A percentile compares a stretch with the other conserved stretches of the same genome.
Conservation (phyloP, 2,113 vertebrate genomes). For the Datnioides undecimradiatus region DNA sequence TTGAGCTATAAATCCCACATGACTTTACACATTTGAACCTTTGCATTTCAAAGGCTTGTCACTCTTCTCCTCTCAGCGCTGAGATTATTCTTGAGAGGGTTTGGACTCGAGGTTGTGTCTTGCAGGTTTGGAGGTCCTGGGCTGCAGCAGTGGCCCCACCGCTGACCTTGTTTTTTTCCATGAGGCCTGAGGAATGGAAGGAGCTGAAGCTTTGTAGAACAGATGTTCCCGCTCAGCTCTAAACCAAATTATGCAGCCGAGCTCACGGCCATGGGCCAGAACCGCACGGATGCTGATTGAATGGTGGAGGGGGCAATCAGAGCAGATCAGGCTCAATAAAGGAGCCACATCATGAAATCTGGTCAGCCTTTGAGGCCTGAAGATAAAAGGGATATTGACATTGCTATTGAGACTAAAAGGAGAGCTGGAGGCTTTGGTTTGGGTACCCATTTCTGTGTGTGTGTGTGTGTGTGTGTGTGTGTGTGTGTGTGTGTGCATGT, state of each 20-base stretch:
- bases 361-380: constrained; percentile 70
- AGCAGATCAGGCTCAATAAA: constrained; percentile 76
- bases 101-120: constrained; percentile 1
- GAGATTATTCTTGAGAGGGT: constrained; percentile 10
- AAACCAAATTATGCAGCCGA: constrained; percentile 78
- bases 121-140: constrained; percentile 33
- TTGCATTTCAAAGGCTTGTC: constrained; percentile 28
- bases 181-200: constrained; percentile 59
- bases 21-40: constrained; percentile 20
- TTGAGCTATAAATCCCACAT: constrained; percentile 11
- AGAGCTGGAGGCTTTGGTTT: constrained; percentile 61
- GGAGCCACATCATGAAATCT: constrained; percentile 75
- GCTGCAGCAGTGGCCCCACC: constrained; percentile 15
- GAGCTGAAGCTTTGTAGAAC: constrained; percentile 73
- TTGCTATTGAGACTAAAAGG: constrained; percentile 75
- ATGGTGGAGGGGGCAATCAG: constrained; percentile 67
- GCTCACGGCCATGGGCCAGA: constrained; percentile 64
- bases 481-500: constrained; percentile 7
- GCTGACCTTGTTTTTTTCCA: constrained; percentile 56
- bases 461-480: constrained; percentile 34
- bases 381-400: constrained; percentile 75
- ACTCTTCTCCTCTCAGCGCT: constrained; percentile 17
- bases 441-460: constrained; percentile 2
- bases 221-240: constrained; percentile 80
- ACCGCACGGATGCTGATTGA: constrained; percentile 72